A percentile compares a stretch with the other conserved stretches of the same genome.
Conservation (phyloP, 1,140 invertebrate genomes). For the Epicauta chinensis region DNA sequence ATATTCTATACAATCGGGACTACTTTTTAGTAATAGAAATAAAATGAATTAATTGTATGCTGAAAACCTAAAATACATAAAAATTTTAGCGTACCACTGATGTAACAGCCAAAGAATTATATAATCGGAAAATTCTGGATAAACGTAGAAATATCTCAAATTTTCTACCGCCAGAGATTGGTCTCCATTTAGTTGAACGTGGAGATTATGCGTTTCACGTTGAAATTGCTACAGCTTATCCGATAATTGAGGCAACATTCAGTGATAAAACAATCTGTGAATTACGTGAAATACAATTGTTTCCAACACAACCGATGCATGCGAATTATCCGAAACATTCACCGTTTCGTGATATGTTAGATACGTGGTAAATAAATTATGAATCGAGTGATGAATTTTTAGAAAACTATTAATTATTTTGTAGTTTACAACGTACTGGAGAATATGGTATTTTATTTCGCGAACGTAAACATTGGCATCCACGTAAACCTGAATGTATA, state of each 20-base stretch:
- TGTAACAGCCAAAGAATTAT: constrained; percentile 5
- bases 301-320: constrained; percentile 14
- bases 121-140: constrained; percentile 12
- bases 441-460: not conserved
- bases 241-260: constrained; percentile 25
- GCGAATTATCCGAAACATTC: constrained; percentile 21
- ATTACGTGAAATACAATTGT: constrained; percentile 23
- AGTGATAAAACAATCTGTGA: constrained; percentile 19
- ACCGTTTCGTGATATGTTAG: constrained; percentile 19
- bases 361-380: constrained; percentile 20
- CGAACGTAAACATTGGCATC: not conserved
- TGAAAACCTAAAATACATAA: not conserved
- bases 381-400: not conserved
- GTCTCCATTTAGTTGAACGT: constrained; percentile 21
- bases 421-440: not conserved
- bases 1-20: constrained; percentile 13
- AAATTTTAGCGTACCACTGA: constrained; percentile 21
- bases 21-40: constrained; percentile 10
- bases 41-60: not conserved
- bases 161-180: constrained; percentile 13
- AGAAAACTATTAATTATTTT: too few relatives aligned
- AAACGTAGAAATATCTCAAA: constrained; percentile 3
- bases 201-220: constrained; percentile 28
- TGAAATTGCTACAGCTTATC: constrained; percentile 24
- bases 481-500: constrained; percentile 12